phyloP scores from a whole-genome alignment of 2,113 vertebrate species.

The Pituophis catenifer region DNA sequence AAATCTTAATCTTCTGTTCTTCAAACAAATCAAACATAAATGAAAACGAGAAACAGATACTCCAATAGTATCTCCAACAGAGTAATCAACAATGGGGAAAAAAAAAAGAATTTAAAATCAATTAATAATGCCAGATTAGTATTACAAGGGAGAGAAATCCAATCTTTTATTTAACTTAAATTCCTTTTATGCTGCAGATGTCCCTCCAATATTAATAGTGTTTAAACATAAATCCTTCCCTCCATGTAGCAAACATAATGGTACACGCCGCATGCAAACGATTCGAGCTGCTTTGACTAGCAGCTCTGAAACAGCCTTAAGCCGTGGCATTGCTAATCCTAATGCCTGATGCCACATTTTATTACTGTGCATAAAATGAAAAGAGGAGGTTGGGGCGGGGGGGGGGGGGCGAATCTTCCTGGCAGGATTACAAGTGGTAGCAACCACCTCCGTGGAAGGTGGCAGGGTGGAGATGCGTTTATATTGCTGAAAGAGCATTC shows the following conservation, averaged over 20 bases:
- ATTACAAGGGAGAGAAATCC: conserved; percentile 52
- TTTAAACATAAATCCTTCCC: conserved; percentile 66
- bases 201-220: conserved; percentile 60
- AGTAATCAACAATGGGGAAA: conserved; percentile 37
- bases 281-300: conserved; percentile 52
- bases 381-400: background rate
- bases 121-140: conserved; percentile 54
- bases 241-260: conserved; percentile 58
- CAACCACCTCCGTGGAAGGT: conserved; percentile 53
- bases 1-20: conserved; percentile 30
- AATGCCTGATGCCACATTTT: conserved; percentile 69
- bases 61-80: conserved; percentile 17
- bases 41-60: conserved; percentile 8
- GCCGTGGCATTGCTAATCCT: conserved; percentile 70
- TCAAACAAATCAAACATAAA: conserved; percentile 12
- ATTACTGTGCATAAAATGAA: conserved; percentile 55
- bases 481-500: conserved; percentile 52
- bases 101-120: conserved; percentile 51
- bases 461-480: conserved; percentile 36
- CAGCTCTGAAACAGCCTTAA: conserved; percentile 66
- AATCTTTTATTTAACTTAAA: conserved; percentile 51
- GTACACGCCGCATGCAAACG: conserved; percentile 28
- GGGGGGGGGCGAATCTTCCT: conserved; percentile 44
- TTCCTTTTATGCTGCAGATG: conserved; percentile 46
- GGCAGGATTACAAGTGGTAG: conserved; percentile 63